A percentile compares a stretch with the other conserved stretches of the same genome.
These are phyloP conservation scores for Acleris emargana DNA, from an alignment of 2,888 invertebrate genomes.

Conservation along the genomic window DNA sequence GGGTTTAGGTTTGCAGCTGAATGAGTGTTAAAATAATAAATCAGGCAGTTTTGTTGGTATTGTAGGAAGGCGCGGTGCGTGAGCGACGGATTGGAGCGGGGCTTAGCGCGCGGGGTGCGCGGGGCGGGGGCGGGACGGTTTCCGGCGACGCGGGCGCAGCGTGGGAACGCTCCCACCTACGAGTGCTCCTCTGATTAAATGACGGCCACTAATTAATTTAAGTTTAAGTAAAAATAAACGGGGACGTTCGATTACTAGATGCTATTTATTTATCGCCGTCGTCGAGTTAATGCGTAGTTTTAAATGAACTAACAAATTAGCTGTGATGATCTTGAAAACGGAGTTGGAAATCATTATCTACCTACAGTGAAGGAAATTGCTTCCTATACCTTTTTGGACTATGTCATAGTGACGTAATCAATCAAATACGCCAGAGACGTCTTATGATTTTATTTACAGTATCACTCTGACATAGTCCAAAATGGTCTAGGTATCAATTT, in stretches of 20 bases:
- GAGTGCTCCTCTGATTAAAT: constrained; percentile 72
- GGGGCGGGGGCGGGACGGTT: constrained; percentile 58
- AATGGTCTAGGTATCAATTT: no score
- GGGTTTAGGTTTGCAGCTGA: constrained; percentile 68
- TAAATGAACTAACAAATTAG: neutral
- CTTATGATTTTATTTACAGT: no score
- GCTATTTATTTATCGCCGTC: constrained; percentile 4
- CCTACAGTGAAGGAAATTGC: no score
- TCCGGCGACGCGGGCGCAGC: constrained; percentile 78
- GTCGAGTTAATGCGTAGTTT: neutral
- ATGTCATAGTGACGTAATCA: no score
- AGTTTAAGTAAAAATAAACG: constrained; percentile 69
- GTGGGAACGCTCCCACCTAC: constrained; percentile 81
- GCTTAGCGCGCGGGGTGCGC: constrained; percentile 65
- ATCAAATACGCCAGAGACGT: no score
- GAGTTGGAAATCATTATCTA: no score
- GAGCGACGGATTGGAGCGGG: constrained; percentile 71
- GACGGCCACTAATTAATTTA: constrained; percentile 79
- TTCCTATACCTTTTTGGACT: no score
- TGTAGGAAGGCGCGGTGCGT: constrained; percentile 69
- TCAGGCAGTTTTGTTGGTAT: constrained; percentile 55
- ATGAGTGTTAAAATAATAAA: constrained; percentile 48
- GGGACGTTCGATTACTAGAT: constrained; percentile 47
- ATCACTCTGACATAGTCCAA: no score
- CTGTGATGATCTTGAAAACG: no score